Conservation (phyloP, 2,113 vertebrate species). For the Cettia cetti region DNA sequence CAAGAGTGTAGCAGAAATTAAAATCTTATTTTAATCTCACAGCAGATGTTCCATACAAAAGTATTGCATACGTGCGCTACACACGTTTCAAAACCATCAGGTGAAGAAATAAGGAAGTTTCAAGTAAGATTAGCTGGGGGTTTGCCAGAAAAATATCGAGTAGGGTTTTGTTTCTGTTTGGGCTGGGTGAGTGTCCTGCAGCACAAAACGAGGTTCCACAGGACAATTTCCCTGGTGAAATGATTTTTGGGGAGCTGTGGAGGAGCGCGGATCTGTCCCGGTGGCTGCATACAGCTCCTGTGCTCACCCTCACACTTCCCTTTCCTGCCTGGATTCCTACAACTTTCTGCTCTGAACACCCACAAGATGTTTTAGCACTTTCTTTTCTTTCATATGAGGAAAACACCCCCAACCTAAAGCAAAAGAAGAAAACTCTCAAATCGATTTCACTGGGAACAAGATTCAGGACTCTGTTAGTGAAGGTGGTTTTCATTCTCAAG, state of each 20-base stretch:
- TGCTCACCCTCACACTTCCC: neutral
- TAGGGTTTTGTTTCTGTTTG: neutral
- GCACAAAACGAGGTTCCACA: neutral
- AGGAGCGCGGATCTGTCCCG: neutral
- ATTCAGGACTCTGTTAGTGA: neutral
- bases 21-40: conserved; percentile 65
- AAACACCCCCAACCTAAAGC: neutral
- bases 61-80: neutral
- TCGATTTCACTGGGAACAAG: neutral
- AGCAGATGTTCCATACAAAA: conserved; percentile 64
- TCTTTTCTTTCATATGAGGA: neutral
- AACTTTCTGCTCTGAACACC: neutral
- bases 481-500: neutral
- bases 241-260: neutral
- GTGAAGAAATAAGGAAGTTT: conserved; percentile 50
- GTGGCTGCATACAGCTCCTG: fast-evolving
- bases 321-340: neutral
- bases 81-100: neutral
- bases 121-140: neutral
- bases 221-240: neutral
- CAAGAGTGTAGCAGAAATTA: conserved; percentile 67
- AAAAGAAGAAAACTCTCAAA: neutral
- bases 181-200: neutral
- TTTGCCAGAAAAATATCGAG: neutral
- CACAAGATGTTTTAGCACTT: neutral